phyloP scores from a whole-genome alignment of 2,113 vertebrate species.

The Oryzias celebensis region DNA sequence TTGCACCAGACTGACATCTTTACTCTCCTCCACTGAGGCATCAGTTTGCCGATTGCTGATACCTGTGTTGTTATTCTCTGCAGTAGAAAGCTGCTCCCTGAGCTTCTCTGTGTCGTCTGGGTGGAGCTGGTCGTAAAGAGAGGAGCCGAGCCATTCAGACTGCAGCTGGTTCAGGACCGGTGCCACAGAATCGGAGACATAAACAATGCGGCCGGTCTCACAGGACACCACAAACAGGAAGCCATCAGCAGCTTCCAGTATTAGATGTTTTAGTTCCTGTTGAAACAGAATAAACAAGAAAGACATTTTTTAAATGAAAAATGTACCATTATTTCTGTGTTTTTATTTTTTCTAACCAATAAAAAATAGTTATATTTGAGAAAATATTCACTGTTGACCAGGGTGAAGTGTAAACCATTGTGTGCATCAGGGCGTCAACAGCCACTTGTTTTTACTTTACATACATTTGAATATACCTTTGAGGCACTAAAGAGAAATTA shows the following conservation, averaged over 20 bases:
- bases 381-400: too few relatives aligned
- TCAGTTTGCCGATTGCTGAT: not conserved
- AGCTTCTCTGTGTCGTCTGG: conserved; percentile 95
- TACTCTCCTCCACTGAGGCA: not conserved
- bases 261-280: conserved; percentile 95
- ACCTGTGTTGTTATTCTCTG: conserved; percentile 89
- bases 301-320: too few relatives aligned
- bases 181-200: conserved; percentile 92
- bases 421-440: too few relatives aligned
- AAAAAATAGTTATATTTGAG: too few relatives aligned
- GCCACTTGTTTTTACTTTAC: too few relatives aligned
- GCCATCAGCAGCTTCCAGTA: conserved; percentile 93
- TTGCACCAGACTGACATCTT: not conserved
- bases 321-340: too few relatives aligned
- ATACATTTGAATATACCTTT: too few relatives aligned
- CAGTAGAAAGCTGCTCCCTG: conserved; percentile 92
- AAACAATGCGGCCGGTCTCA: conserved; percentile 90
- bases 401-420: too few relatives aligned
- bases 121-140: conserved; percentile 94
- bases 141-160: conserved; percentile 93
- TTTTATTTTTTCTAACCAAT: too few relatives aligned
- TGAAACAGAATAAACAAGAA: conserved; percentile 3
- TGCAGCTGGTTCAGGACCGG: conserved; percentile 94
- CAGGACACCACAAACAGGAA: conserved; percentile 98
- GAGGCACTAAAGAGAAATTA: too few relatives aligned